Evolutionary conservation across 2,113 vertebrate species (phyloP), one percentile per base, ranked within the genome.

Genomic region (Saguinus midas): DNA sequence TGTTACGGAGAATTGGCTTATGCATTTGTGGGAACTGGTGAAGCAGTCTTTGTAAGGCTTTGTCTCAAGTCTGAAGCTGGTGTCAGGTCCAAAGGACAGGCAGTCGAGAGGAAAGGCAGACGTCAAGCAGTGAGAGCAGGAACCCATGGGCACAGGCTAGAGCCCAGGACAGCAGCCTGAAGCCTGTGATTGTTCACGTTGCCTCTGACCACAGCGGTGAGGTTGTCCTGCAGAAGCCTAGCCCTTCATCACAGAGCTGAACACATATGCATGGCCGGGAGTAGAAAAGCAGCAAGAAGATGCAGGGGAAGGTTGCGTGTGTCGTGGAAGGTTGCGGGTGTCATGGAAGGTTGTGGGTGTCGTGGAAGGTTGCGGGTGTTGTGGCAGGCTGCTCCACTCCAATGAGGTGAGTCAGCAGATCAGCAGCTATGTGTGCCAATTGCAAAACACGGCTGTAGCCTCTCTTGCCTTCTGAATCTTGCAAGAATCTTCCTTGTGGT

Each of bases 121-220:
- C 27, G 1, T 18, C 3, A 1, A 32, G 25, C 29, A 55, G 45
- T 14, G 11, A 25, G 50, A 35, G 25, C 25, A 43, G 27, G 50
- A 68, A 18, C 90, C 57, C 52, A 6, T 9, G 1, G 6, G 27
- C 16, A 10, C 18, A 8, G 50, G 48, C 48, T 2, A 7, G 13
- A 72, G 61, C 35, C 91, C 43, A 27, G 52, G 55, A 88, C 43
- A 4, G 9, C 3, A 55, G 29, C 8, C 13, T 8, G 14, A 27
- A 3, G 20, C 11, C 35, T 21, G 45, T 8, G 20, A 17, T 21
- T 79, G 3, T 57, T 12, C 17, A 1, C n/a, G 0, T 21, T 29
- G 37, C 52, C 25, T 27, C 35, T 17, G 10, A 23, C 3, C 17
- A 1, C 12, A 48, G 61, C 32, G 43, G 17, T 35, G 13, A 43